Percentiles rank a stretch among this genome's conserved stretches.
These are phyloP conservation scores for Alligator mississippiensis DNA, from an alignment of 2,113 vertebrate species.

Conservation along the genomic window DNA sequence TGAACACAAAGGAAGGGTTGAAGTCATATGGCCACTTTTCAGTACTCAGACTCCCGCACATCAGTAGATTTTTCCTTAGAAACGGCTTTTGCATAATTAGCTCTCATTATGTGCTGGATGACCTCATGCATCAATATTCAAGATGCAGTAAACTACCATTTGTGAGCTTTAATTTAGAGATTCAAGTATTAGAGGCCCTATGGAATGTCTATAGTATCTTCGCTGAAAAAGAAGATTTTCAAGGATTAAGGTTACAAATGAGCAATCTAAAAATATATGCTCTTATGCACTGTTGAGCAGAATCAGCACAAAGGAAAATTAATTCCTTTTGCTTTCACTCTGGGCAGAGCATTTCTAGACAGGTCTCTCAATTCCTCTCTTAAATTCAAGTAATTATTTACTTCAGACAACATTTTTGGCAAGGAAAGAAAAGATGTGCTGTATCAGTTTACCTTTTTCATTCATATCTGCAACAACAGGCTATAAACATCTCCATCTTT, in stretches of 20 bases:
- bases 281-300: background rate
- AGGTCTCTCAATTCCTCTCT: background rate
- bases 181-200: conserved; percentile 22
- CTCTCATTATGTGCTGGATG: conserved; percentile 66
- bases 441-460: too few relatives aligned
- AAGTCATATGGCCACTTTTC: conserved; percentile 29
- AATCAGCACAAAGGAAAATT: background rate
- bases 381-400: conserved; percentile 5
- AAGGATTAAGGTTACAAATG: conserved; percentile 11
- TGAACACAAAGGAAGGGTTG: conserved; percentile 71
- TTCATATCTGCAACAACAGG: background rate
- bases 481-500: background rate
- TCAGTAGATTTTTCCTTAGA: conserved; percentile 25
- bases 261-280: background rate
- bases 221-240: background rate
- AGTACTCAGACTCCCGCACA: conserved; percentile 34
- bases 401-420: background rate
- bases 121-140: conserved; percentile 60
- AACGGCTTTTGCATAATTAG: conserved; percentile 70
- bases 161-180: conserved; percentile 34
- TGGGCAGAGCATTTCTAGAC: background rate
- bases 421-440: background rate
- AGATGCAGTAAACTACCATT: conserved; percentile 34
- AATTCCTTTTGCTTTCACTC: conserved; percentile 17
- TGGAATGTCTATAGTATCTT: background rate